Percentiles rank a stretch among this genome's conserved stretches.
These are phyloP conservation scores for Arvicanthis niloticus DNA, from an alignment of 2,113 vertebrate species.

Conservation along the genomic window DNA sequence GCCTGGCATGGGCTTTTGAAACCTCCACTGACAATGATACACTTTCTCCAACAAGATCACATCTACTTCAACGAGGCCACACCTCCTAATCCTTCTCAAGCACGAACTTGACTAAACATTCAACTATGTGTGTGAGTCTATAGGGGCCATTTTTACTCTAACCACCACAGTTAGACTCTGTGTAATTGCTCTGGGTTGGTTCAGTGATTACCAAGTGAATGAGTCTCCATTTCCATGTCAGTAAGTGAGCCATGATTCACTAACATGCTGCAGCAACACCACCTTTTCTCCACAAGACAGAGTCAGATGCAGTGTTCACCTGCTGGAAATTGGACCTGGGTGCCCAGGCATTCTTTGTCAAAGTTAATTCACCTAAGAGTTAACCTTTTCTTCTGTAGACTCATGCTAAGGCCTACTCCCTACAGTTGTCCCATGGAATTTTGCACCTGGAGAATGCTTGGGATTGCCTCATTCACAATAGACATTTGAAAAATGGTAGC, in stretches of 20 bases:
- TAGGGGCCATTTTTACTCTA: not conserved
- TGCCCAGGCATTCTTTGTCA: not conserved
- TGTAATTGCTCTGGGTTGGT: constrained; percentile 7
- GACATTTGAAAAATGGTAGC: not conserved
- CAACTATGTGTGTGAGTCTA: not conserved
- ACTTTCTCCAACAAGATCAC: not conserved
- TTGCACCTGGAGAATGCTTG: not conserved
- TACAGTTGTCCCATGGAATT: not conserved
- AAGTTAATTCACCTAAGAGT: not conserved
- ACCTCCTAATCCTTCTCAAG: not conserved
- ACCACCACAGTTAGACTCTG: not conserved
- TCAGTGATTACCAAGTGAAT: not conserved
- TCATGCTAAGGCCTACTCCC: not conserved
- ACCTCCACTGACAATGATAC: not conserved
- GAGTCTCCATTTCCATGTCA: not conserved
- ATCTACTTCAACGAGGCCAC: not conserved
- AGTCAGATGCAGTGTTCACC: not conserved
- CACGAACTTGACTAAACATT: not conserved
- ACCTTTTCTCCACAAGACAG: not conserved
- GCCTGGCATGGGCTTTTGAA: not conserved
- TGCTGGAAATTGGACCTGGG: not conserved
- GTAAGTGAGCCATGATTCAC: not conserved
- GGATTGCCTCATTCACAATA: not conserved
- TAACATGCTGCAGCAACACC: not conserved
- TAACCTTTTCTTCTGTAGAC: not conserved